These are phyloP conservation scores for Drosophila gaucha DNA, from an alignment of 2,888 invertebrate genomes.

Conservation along the genomic window DNA sequence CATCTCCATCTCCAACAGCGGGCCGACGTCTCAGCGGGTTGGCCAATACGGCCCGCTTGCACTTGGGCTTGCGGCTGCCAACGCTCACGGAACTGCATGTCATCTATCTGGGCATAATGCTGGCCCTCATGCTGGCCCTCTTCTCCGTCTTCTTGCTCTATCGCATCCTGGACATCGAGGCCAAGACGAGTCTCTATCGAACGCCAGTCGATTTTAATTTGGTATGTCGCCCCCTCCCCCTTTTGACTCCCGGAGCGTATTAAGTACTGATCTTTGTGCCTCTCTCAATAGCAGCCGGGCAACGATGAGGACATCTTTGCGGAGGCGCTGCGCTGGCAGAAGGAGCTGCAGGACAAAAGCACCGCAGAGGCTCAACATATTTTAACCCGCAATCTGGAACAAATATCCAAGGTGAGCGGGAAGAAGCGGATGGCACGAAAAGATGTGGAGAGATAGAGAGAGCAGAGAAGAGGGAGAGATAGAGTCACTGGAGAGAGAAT, in stretches of 20 bases:
- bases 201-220: slow-evolving; percentile 83
- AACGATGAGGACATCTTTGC: slow-evolving; percentile 88
- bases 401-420: slow-evolving; percentile 90
- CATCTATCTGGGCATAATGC: slow-evolving; percentile 82
- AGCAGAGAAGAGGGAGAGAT: neutral
- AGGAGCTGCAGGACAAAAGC: slow-evolving; percentile 89
- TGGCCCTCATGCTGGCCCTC: slow-evolving; percentile 82
- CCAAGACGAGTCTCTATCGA: slow-evolving; percentile 82
- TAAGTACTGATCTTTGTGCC: neutral
- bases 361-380: slow-evolving; percentile 90
- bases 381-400: slow-evolving; percentile 91
- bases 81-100: slow-evolving; percentile 83
- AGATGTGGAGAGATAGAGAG: too few species aligned
- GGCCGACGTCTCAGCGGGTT: slow-evolving; percentile 35
- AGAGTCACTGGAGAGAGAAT: too few species aligned
- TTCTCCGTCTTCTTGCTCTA: slow-evolving; percentile 84
- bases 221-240: slow-evolving; percentile 69
- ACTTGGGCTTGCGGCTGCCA: slow-evolving; percentile 66
- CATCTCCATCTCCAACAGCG: neutral
- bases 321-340: slow-evolving; percentile 89
- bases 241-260: neutral
- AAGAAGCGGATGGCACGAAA: too few species aligned
- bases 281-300: slow-evolving; percentile 80
- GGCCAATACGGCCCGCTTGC: slow-evolving; percentile 47
- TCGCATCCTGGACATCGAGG: slow-evolving; percentile 84